These are phyloP conservation scores for Macrobrachium rosenbergii DNA, from an alignment of 1,140 invertebrate species.

Conservation along the genomic window DNA sequence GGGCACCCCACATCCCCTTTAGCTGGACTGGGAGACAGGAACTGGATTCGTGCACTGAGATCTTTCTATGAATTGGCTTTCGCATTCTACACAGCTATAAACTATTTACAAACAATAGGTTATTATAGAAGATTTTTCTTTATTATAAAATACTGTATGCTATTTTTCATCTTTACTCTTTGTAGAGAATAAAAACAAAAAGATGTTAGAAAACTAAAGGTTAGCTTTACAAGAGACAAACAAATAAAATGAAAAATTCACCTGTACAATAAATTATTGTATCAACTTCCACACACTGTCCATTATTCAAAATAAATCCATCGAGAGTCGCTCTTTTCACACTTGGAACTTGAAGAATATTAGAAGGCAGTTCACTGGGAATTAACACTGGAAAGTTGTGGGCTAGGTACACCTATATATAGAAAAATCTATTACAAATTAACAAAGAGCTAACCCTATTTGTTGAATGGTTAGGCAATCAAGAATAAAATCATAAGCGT, in stretches of 20 bases:
- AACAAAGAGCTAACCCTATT: neutral
- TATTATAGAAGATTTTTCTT: too few species aligned
- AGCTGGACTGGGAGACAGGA: too few species aligned
- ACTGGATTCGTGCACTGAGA: too few species aligned
- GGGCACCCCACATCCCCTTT: too few species aligned
- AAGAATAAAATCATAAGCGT: neutral
- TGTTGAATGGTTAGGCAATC: neutral
- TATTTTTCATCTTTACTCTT: too few species aligned
- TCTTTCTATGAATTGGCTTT: too few species aligned
- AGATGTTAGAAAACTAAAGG: neutral
- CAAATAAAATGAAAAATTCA: neutral
- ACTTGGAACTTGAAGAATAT: constrained; percentile 10
- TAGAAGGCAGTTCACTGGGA: constrained; percentile 28
- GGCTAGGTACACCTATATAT: constrained; percentile 20
- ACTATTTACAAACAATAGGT: too few species aligned
- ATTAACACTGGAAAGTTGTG: constrained; percentile 39
- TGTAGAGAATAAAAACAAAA: neutral
- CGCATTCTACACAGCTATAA: too few species aligned
- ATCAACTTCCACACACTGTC: neutral
- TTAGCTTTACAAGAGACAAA: neutral
- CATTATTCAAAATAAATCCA: constrained; percentile 36
- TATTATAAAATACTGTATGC: too few species aligned
- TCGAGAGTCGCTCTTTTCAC: constrained; percentile 16
- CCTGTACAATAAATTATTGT: constrained; percentile 41
- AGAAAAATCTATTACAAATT: neutral